phyloP scores from a whole-genome alignment of 2,797 vertebrate species.

The Catharus ustulatus region DNA sequence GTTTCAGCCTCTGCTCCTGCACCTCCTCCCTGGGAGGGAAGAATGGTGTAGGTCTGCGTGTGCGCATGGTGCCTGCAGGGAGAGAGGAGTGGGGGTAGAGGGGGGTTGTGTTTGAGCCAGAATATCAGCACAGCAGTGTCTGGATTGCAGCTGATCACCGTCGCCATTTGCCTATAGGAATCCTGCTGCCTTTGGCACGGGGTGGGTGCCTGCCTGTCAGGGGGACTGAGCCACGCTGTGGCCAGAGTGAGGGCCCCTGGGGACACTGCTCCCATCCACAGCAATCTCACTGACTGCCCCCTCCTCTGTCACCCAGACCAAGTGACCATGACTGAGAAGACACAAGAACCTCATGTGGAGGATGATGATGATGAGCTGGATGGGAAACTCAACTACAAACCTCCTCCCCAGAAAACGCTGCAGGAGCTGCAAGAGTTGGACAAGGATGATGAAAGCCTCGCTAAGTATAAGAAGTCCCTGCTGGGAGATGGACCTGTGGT shows the following conservation, averaged over 20 bases:
- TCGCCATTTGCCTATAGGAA: constrained; percentile 15
- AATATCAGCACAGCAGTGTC: background rate
- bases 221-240: background rate
- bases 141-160: background rate
- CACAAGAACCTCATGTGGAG: constrained; percentile 70
- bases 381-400: constrained; percentile 81
- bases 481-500: constrained; percentile 80
- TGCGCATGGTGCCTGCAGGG: constrained; percentile 33
- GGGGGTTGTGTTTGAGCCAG: background rate
- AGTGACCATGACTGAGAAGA: constrained; percentile 79
- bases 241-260: background rate
- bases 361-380: constrained; percentile 80
- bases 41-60: constrained; percentile 37
- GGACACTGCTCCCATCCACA: background rate
- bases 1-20: constrained; percentile 1
- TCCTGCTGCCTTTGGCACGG: fast-evolving
- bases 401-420: constrained; percentile 82
- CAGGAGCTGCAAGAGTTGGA: constrained; percentile 83
- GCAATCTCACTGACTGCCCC: background rate
- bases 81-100: constrained; percentile 39
- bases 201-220: background rate
- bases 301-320: background rate
- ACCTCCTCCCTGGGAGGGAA: constrained; percentile 34
- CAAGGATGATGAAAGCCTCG: constrained; percentile 82
- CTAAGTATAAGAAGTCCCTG: constrained; percentile 82